Evolutionary conservation across 1,140 invertebrate species (phyloP), one percentile per base, ranked within the genome.

Genomic region (Carposina sasakii): DNA sequence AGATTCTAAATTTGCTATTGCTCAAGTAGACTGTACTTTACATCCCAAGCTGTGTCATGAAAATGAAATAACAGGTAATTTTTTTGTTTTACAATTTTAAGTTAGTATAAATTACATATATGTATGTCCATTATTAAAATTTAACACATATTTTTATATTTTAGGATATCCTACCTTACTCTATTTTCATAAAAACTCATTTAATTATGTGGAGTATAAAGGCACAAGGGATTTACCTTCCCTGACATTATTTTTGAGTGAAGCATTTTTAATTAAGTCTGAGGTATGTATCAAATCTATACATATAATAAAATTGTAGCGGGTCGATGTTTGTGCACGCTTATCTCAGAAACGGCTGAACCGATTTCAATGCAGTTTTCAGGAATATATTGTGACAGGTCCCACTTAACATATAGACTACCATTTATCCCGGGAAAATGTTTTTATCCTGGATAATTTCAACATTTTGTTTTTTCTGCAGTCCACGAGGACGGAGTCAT

Each of bases 1-100:
- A 53, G 72, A 70, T n/a, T 81, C 77, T 3, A 75, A 72, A 42
- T 76, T 84, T 60, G 77, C 73, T n/a, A 84, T 84, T 28, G 79
- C 77, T 15, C 74, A 81, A 59, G 69, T 84, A 5, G 79, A 84
- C 46, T 84, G 81, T 44, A 81, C 77, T 30, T 45, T 60, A 47
- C 62, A 84, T 61, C 16, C 53, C 4, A 77, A 69, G 52, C 52
- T 84, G 17, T 84, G 81, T 52, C 67, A 79, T 48, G 77, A 84
- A 39, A 70, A 68, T 72, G 81, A 76, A 45, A 77, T 84, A 12
- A 81, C 77, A 71, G 81, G 81, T 84, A 63, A 13, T 1, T 51
- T 37, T 17, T 41, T 52, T 30, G 34, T 31, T 42, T 52, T 37
- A 37, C 3, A 37, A 36, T n/a, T n/a, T n/a, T n/a, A n/a, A n/a